phyloP scores from a whole-genome alignment of 1,140 invertebrate species.

The Bombus huntii region DNA sequence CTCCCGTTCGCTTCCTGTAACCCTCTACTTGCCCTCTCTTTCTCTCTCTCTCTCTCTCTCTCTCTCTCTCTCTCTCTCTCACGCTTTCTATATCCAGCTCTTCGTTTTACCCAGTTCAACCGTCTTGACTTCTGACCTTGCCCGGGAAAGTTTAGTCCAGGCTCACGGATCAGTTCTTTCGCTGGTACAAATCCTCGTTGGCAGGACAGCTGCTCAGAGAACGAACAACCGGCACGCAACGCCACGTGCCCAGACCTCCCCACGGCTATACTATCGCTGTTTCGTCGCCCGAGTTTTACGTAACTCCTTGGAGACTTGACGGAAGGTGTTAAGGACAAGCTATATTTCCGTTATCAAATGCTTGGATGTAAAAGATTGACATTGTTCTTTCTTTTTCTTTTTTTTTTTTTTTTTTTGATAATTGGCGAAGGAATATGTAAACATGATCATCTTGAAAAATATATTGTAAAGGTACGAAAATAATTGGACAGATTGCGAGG shows the following conservation, averaged over 20 bases:
- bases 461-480: neutral
- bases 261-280: neutral
- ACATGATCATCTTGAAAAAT: too few species aligned
- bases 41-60: neutral
- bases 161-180: constrained; percentile 35
- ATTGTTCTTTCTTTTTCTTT: too few species aligned
- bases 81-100: neutral
- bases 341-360: too few species aligned
- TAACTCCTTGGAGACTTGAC: too few species aligned
- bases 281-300: neutral
- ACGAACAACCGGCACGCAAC: constrained; percentile 6
- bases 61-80: neutral
- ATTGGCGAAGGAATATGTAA: too few species aligned
- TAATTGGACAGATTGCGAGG: neutral
- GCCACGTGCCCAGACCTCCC: neutral
- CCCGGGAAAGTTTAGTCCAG: constrained; percentile 58
- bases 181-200: constrained; percentile 24
- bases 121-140: constrained; percentile 45
- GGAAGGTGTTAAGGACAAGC: too few species aligned
- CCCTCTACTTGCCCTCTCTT: neutral
- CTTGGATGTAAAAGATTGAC: too few species aligned
- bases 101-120: constrained; percentile 43
- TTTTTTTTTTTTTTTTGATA: too few species aligned
- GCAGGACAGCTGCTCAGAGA: constrained; percentile 2
- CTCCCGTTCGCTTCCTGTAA: constrained; percentile 11